phyloP scores from a whole-genome alignment of 2,888 invertebrate species.

The Torymus aiolomorphi region DNA sequence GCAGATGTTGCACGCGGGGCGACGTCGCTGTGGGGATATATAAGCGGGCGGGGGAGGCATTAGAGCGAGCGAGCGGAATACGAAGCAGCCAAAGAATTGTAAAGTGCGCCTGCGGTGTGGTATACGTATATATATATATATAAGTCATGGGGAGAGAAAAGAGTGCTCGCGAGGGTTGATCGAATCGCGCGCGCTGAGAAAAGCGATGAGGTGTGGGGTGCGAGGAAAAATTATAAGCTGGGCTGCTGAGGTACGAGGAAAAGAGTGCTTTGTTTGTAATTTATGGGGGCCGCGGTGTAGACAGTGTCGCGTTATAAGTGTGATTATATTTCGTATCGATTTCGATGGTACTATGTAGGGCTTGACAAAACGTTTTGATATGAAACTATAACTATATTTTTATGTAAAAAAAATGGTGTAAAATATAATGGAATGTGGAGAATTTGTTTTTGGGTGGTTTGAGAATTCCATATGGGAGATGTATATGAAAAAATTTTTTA shows the following conservation, averaged over 20 bases:
- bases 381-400: not conserved
- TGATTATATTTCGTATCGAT: no score
- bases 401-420: not conserved
- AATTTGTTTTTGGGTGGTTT: no score
- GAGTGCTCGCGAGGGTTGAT: slow-evolving; percentile 3
- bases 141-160: not conserved
- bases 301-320: no score
- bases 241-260: no score
- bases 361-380: not conserved
- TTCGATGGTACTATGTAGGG: not conserved
- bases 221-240: slow-evolving; percentile 17
- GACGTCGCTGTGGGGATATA: not conserved
- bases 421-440: no score
- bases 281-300: not conserved
- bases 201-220: not conserved
- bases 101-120: slow-evolving; percentile 42
- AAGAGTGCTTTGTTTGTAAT: not conserved
- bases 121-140: not conserved
- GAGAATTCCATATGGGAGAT: no score
- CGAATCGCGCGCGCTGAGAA: slow-evolving; percentile 16
- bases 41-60: slow-evolving; percentile 54
- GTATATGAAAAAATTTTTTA: no score
- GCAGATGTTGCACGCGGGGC: not conserved
- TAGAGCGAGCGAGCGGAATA: slow-evolving; percentile 70
- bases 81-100: slow-evolving; percentile 69